Conservation (phyloP, 2,113 vertebrate genomes). For the Semnornis frantzii region DNA sequence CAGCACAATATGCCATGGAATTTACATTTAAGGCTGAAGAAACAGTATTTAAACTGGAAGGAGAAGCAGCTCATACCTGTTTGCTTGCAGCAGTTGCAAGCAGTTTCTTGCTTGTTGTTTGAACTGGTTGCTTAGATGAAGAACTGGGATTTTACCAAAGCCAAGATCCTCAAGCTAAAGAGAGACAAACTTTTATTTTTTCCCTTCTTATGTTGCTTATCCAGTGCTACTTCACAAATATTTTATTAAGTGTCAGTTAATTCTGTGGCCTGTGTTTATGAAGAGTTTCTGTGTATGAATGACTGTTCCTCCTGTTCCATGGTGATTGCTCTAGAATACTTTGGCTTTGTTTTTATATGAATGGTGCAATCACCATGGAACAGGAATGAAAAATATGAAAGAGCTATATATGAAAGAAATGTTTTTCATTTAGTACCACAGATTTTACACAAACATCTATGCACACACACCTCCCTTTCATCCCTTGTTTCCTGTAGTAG, state of each 20-base stretch:
- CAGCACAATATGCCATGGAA: background rate
- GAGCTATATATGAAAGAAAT: background rate
- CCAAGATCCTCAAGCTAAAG: background rate
- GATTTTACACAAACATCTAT: background rate
- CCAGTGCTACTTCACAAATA: background rate
- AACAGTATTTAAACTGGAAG: background rate
- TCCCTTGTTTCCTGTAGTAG: background rate
- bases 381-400: no score
- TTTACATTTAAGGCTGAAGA: background rate
- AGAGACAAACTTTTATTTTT: background rate
- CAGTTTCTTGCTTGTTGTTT: background rate
- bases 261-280: background rate
- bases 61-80: background rate
- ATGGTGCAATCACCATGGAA: background rate
- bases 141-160: background rate
- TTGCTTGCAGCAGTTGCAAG: no score
- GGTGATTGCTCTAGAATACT: background rate
- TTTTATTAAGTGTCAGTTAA: background rate
- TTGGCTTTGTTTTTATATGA: background rate
- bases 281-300: background rate
- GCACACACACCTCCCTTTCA: background rate
- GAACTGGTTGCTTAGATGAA: background rate
- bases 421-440: background rate
- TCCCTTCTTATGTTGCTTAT: background rate
- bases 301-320: background rate